phyloP scores from a whole-genome alignment of 2,113 vertebrate species.

The Eulemur macaco region DNA sequence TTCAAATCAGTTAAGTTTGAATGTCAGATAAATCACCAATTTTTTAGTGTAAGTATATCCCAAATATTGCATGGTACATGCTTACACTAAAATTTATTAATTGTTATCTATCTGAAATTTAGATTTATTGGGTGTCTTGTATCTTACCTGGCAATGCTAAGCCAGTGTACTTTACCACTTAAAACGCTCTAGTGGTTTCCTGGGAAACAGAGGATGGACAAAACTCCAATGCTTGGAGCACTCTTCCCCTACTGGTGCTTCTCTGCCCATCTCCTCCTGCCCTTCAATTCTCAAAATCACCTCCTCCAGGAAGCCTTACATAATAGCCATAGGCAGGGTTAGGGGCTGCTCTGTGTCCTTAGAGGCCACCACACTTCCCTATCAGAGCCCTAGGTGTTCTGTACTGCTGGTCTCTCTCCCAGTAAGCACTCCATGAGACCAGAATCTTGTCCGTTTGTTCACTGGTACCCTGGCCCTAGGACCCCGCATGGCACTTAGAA shows the following conservation, averaged over 20 bases:
- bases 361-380: not conserved
- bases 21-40: not conserved
- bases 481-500: not conserved
- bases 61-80: not conserved
- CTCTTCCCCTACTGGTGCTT: not conserved
- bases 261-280: not conserved
- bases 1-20: conserved; percentile 7
- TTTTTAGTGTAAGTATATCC: not conserved
- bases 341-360: not conserved
- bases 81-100: not conserved
- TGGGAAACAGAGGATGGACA: not conserved
- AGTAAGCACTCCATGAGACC: not conserved
- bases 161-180: not conserved
- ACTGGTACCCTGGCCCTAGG: not conserved
- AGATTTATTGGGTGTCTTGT: not conserved
- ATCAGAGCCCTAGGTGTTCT: not conserved
- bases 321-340: not conserved
- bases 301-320: not conserved
- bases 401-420: not conserved
- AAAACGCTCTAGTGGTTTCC: not conserved
- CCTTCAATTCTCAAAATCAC: not conserved
- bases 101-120: not conserved
- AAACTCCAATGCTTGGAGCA: not conserved
- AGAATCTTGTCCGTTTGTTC: not conserved
- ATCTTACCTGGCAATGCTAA: not conserved